A percentile compares a stretch with the other conserved stretches of the same genome.
These are phyloP conservation scores for Thelaira solivaga DNA, from an alignment of 2,888 invertebrate genomes.

Conservation along the genomic window DNA sequence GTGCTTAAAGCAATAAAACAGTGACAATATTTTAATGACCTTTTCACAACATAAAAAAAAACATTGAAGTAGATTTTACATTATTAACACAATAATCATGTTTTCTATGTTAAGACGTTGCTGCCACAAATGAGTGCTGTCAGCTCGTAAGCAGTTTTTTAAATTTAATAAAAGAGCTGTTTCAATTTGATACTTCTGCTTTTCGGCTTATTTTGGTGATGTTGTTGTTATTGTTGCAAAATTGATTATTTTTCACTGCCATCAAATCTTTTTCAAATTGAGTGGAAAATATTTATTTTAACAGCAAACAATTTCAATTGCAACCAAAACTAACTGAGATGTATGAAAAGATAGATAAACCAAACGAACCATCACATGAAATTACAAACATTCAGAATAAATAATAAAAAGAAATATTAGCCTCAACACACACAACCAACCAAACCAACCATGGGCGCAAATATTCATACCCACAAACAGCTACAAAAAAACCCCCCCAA, in stretches of 20 bases:
- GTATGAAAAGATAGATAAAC: conserved; percentile 35
- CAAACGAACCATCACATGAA: conserved; percentile 50
- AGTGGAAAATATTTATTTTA: conserved; percentile 31
- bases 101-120: no score
- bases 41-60: no score
- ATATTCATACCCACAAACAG: neutral
- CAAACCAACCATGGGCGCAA: neutral
- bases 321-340: conserved; percentile 28
- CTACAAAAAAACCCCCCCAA: neutral
- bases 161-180: no score
- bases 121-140: no score
- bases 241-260: neutral
- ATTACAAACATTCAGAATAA: conserved; percentile 23
- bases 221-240: neutral
- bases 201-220: no score
- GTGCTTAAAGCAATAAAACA: no score
- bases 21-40: no score
- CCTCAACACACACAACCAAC: no score
- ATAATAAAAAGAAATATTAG: neutral
- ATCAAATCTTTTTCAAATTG: conserved; percentile 18
- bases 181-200: no score
- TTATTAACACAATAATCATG: no score
- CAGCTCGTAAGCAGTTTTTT: no score
- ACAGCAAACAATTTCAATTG: conserved; percentile 11
- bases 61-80: no score